Evolutionary conservation across 1,140 invertebrate species (phyloP), one percentile per base, ranked within the genome.

Genomic region (Zaprionus inermis): DNA sequence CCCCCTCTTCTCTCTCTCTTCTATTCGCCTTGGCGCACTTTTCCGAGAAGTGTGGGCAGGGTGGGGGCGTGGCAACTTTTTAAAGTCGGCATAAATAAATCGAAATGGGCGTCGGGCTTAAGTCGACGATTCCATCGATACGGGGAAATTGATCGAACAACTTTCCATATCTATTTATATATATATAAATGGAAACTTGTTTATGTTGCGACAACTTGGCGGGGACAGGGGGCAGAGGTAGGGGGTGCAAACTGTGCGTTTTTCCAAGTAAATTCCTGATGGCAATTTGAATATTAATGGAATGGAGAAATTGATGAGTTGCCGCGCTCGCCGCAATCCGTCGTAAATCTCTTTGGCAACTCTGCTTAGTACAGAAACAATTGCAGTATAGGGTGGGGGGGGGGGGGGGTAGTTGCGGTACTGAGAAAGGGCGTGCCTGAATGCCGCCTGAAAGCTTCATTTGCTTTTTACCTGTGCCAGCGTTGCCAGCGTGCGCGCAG

Each of bases 51-150:
- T 10, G 12, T 20, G 7, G 7, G 24, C 22, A 10, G 5, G 14
- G 11, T n/a, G 38, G 34, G 34, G 32, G 56, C 52, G 52, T 34
- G 18, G 41, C 28, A 60, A 78, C 55, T 77, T 66, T 79, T 79
- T 78, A 69, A 72, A 72, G 68, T 63, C 16, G n/a, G n/a, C 34
- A 61, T 63, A 63, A 63, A 61, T 70, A 70, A 78, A 78, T 78
- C 58, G 59, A 68, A 78, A 79, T 68, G 56, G 56, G 34, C 49
- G 49, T 55, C 34, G 24, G 34, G 18, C 18, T 61, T 61, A 55
- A 65, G 51, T 44, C 36, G 28, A 12, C 16, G 34, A 30, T 51
- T 64, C 12, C 24, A 55, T 44, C 52, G 52, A 65, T 65, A 11
- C 22, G 32, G 32, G 11, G 18, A 44, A 56, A 32, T 20, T 20